A percentile compares a stretch with the other conserved stretches of the same genome.
These are phyloP conservation scores for Drosophila infuscata DNA, from an alignment of 2,888 invertebrate species.

Conservation along the genomic window DNA sequence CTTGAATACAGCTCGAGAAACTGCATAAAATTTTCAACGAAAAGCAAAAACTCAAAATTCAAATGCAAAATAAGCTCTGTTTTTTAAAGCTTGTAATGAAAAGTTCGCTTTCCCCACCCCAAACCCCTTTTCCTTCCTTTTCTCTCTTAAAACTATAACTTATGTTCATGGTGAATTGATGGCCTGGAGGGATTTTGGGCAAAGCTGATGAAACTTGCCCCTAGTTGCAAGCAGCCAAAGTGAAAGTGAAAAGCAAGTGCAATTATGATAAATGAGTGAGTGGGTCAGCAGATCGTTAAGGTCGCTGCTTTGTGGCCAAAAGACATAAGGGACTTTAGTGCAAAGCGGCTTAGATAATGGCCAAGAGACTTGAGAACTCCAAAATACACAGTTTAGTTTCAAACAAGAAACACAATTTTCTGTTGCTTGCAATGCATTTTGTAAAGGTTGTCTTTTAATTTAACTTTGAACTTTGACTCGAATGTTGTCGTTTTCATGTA, in stretches of 20 bases:
- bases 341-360: constrained; percentile 43
- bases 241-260: constrained; percentile 56
- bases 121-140: too few species aligned
- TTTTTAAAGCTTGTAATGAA: constrained; percentile 6
- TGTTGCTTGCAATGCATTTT: background rate
- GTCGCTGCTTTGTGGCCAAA: constrained; percentile 28
- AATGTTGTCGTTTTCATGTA: background rate
- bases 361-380: background rate
- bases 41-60: constrained; percentile 48
- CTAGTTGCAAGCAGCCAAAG: constrained; percentile 37
- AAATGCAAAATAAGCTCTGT: constrained; percentile 51
- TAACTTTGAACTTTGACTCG: background rate
- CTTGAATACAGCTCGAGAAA: constrained; percentile 63
- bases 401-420: background rate
- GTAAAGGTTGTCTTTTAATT: background rate
- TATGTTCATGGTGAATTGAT: constrained; percentile 61
- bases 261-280: constrained; percentile 50
- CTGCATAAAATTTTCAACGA: constrained; percentile 59
- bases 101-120: too few species aligned
- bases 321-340: constrained; percentile 25
- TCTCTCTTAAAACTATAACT: constrained; percentile 40
- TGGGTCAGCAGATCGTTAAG: constrained; percentile 50
- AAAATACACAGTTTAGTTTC: background rate
- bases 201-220: constrained; percentile 29
- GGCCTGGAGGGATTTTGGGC: constrained; percentile 21